A percentile compares a stretch with the other conserved stretches of the same genome.
phyloP scores from a whole-genome alignment of 2,888 invertebrate species.

The Tachystola acroxantha region DNA sequence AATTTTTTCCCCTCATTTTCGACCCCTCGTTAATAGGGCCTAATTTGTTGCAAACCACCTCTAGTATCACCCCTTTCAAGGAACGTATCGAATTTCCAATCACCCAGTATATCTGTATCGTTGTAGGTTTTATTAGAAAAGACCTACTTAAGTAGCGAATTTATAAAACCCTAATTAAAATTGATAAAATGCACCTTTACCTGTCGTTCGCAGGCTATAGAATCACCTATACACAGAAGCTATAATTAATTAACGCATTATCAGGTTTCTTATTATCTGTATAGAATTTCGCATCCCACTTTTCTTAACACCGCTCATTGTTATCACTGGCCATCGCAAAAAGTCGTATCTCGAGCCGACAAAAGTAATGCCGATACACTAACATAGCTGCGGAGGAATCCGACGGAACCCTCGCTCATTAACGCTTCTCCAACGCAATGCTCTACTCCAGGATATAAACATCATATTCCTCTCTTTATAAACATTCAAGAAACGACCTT shows the following conservation, averaged over 20 bases:
- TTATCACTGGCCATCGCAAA: slow-evolving; percentile 74
- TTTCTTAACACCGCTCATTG: slow-evolving; percentile 61
- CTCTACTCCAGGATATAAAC: slow-evolving; percentile 24
- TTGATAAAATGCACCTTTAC: neutral
- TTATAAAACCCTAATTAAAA: slow-evolving; percentile 2
- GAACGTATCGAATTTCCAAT: too few species aligned
- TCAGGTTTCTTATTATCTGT: slow-evolving; percentile 35
- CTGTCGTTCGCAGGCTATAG: neutral
- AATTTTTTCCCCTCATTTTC: too few species aligned
- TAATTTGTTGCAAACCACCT: too few species aligned
- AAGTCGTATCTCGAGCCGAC: slow-evolving; percentile 65
- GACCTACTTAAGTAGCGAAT: too few species aligned
- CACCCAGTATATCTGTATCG: too few species aligned
- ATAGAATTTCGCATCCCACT: slow-evolving; percentile 52
- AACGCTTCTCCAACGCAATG: slow-evolving; percentile 59
- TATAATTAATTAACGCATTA: slow-evolving; percentile 12
- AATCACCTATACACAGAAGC: neutral
- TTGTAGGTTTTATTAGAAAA: too few species aligned
- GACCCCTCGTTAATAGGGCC: too few species aligned
- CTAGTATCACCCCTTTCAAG: too few species aligned
- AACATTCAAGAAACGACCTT: slow-evolving; percentile 13
- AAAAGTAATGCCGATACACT: slow-evolving; percentile 57
- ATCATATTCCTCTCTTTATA: slow-evolving; percentile 26
- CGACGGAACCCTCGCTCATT: slow-evolving; percentile 67
- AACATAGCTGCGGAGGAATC: slow-evolving; percentile 65